Evolutionary conservation across 1,140 invertebrate genomes (phyloP).

Genomic region (Lutraria rhynchaena): DNA sequence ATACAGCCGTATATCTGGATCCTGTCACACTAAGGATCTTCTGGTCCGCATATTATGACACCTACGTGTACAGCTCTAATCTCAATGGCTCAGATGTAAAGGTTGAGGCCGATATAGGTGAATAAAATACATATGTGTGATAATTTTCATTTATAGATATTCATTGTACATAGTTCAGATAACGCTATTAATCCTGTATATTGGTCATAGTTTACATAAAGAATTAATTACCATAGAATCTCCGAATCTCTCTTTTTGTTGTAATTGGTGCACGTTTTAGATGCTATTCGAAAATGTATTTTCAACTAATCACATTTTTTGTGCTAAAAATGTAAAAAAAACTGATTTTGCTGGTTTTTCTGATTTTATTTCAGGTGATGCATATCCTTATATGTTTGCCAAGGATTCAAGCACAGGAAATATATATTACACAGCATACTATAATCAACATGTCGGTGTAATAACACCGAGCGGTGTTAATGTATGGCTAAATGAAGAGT

Average conservation of each 20-base stretch:
- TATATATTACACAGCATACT: neutral
- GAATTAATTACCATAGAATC: too few species aligned
- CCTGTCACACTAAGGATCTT: neutral
- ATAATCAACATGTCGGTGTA: neutral
- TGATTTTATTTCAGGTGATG: neutral
- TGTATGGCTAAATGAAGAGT: neutral
- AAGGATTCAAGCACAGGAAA: constrained; percentile 16
- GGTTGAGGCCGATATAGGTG: neutral
- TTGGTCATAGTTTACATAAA: neutral
- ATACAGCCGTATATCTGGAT: neutral
- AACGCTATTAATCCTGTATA: neutral
- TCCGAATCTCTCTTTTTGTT: too few species aligned
- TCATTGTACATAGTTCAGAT: neutral
- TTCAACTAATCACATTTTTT: neutral
- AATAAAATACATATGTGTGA: neutral
- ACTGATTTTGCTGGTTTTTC: neutral
- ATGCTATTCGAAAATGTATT: too few species aligned
- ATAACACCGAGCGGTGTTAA: constrained; percentile 3
- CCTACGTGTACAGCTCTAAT: neutral
- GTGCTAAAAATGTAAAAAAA: neutral
- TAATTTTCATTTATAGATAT: neutral
- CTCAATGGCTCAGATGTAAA: neutral
- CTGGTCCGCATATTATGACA: neutral
- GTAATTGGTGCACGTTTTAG: too few species aligned
- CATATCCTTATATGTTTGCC: neutral